Evolutionary conservation across 2,797 vertebrate genomes (phyloP).

Genomic region (Falco concolor): DNA sequence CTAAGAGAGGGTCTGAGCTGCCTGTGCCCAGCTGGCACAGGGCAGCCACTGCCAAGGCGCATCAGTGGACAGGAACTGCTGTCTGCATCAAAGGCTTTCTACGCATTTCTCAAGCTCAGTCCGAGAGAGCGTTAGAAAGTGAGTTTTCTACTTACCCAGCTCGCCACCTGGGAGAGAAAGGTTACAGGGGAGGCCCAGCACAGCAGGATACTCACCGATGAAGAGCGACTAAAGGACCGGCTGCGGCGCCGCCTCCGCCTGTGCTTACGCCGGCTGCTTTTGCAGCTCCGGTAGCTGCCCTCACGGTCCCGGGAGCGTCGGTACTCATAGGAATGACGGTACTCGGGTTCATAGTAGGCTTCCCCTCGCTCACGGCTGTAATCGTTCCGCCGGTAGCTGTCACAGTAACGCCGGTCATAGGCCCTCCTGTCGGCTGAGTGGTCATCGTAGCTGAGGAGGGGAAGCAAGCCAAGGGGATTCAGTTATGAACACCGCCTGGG

Average conservation of each 20-base stretch:
- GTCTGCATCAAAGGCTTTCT: neutral
- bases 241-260: slow-evolving; percentile 94
- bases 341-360: slow-evolving; percentile 84
- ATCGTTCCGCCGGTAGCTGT: slow-evolving; percentile 86
- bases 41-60: neutral
- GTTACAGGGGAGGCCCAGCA: slow-evolving; percentile 64
- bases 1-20: neutral
- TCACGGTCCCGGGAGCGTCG: slow-evolving; percentile 79
- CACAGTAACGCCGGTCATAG: slow-evolving; percentile 87
- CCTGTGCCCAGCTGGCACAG: neutral
- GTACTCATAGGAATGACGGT: slow-evolving; percentile 85
- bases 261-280: slow-evolving; percentile 96
- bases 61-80: neutral
- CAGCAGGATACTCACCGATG: slow-evolving; percentile 93
- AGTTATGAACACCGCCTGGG: rapidly evolving
- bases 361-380: slow-evolving; percentile 85
- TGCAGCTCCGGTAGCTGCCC: slow-evolving; percentile 83
- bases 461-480: neutral
- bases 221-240: slow-evolving; percentile 96
- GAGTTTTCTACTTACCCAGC: slow-evolving; percentile 50
- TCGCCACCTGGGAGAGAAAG: slow-evolving; percentile 50
- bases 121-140: slow-evolving; percentile 6
- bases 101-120: neutral
- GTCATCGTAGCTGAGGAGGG: slow-evolving; percentile 82
- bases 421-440: slow-evolving; percentile 85